Conservation (phyloP, 2,113 vertebrate genomes). For the Phylloscopus whistleri region DNA sequence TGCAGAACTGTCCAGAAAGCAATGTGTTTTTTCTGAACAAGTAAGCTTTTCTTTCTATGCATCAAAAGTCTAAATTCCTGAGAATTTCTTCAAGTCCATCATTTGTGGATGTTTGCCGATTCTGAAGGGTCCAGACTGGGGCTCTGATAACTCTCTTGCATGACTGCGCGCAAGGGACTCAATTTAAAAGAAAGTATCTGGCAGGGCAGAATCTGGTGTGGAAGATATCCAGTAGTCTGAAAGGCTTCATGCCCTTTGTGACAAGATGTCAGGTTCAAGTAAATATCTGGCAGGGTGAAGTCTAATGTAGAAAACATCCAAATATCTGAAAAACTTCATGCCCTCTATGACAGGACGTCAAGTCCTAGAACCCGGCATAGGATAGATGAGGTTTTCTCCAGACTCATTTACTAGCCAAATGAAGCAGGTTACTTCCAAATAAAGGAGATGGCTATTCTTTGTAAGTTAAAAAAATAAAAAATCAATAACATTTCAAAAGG, state of each 20-base stretch:
- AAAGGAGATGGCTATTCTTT: not conserved
- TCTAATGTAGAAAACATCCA: conserved; percentile 55
- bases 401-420: conserved; percentile 7
- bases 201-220: conserved; percentile 50
- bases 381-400: not conserved
- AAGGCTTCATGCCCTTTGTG: conserved; percentile 61
- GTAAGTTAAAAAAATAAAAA: not conserved
- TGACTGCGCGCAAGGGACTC: conserved; percentile 40
- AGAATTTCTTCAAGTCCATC: conserved; percentile 53
- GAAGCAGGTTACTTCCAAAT: not conserved
- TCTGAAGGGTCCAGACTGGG: conserved; percentile 43
- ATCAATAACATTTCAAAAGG: not conserved
- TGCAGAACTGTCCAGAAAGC: not conserved
- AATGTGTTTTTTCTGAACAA: not conserved
- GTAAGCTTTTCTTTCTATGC: not conserved
- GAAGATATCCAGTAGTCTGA: conserved; percentile 63
- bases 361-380: conserved; percentile 9
- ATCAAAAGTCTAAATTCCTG: conserved; percentile 25
- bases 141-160: conserved; percentile 38
- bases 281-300: conserved; percentile 54
- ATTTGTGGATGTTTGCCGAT: not conserved
- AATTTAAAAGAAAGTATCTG: conserved; percentile 62
- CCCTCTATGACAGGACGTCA: conserved; percentile 34
- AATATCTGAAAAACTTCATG: conserved; percentile 46
- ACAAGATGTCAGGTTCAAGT: conserved; percentile 64